These are phyloP conservation scores for Dromas ardeola DNA, from an alignment of 2,113 vertebrate genomes.

Conservation along the genomic window DNA sequence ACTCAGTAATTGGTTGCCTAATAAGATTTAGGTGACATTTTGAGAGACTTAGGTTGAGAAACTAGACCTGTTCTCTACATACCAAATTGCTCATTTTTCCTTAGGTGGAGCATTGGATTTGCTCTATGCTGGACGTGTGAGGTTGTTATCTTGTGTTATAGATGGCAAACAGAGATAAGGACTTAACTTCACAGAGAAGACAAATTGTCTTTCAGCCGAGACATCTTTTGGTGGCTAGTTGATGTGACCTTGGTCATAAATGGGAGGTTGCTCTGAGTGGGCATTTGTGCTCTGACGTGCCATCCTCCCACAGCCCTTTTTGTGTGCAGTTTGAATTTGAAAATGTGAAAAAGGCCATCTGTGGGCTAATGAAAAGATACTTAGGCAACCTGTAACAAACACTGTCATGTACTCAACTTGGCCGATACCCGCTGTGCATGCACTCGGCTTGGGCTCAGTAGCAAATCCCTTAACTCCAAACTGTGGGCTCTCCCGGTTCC, in stretches of 20 bases:
- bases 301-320: not conserved
- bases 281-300: not conserved
- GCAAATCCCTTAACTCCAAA: not conserved
- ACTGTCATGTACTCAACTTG: not conserved
- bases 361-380: not conserved
- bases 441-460: not conserved
- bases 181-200: not conserved
- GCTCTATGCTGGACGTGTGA: not conserved
- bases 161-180: not conserved
- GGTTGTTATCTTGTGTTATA: not conserved
- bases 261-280: not conserved
- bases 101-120: not conserved
- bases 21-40: not conserved
- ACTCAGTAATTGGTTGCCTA: accelerated
- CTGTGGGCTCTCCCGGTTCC: not conserved
- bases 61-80: not conserved
- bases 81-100: not conserved
- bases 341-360: not conserved
- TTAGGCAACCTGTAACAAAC: not conserved
- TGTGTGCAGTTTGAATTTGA: not conserved
- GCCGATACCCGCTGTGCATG: not conserved
- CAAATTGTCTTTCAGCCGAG: not conserved
- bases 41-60: not conserved
- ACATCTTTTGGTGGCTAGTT: not conserved
- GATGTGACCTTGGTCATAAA: not conserved